Conservation (phyloP, 2,113 vertebrate genomes). For the Oxyura jamaicensis region DNA sequence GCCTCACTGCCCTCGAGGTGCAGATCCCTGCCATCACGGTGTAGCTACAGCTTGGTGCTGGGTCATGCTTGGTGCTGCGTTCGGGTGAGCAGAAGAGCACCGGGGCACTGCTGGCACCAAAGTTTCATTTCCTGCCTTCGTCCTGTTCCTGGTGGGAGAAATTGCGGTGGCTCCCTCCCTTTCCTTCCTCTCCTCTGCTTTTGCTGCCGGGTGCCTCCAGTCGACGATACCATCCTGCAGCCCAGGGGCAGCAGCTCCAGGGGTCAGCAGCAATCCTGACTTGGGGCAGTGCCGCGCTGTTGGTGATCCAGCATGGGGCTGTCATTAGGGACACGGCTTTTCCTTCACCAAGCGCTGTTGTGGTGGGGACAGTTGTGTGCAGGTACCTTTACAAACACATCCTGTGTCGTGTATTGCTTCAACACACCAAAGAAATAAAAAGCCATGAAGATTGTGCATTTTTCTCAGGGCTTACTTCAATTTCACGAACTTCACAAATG, state of each 20-base stretch:
- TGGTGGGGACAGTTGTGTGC: neutral
- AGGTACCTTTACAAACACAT: neutral
- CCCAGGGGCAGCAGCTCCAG: neutral
- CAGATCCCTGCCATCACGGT: neutral
- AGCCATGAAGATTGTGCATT: neutral
- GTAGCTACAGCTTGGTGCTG: neutral
- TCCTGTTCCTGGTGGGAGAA: neutral
- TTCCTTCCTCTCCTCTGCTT: slow-evolving; percentile 19
- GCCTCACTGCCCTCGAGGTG: no score
- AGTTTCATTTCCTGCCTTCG: neutral
- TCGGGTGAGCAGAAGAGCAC: neutral
- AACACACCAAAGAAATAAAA: neutral
- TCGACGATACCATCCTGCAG: neutral
- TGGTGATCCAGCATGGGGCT: neutral
- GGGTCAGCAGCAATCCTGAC: neutral
- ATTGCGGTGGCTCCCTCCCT: neutral
- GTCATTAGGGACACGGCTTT: neutral
- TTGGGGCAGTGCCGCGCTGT: neutral
- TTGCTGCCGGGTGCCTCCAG: neutral
- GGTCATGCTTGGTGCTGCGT: neutral
- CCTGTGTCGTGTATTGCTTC: neutral
- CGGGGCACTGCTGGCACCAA: neutral
- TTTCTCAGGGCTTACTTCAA: neutral
- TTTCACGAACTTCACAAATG: neutral
- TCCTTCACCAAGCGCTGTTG: neutral